phyloP scores from a whole-genome alignment of 2,797 vertebrate genomes.

The Onychomys leucogaster region DNA sequence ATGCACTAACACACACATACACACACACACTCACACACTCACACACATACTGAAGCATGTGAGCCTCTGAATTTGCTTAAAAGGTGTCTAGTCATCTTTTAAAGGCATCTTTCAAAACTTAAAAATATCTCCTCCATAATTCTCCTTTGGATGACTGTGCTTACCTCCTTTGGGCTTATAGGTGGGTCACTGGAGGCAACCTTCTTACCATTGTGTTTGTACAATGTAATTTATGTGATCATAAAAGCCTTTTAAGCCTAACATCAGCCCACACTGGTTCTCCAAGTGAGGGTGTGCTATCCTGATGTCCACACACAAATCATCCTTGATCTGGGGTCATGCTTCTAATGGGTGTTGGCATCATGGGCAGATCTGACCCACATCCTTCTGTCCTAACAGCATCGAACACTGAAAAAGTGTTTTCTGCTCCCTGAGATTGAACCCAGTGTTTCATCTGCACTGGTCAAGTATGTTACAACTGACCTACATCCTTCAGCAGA shows the following conservation, averaged over 20 bases:
- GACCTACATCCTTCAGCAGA: not conserved
- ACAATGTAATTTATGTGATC: conserved; percentile 20
- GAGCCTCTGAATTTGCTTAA: conserved; percentile 7
- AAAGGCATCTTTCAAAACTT: conserved; percentile 46
- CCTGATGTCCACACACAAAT: not conserved
- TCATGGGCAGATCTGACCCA: not conserved
- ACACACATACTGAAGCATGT: not conserved
- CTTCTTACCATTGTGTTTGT: not conserved
- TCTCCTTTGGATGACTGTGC: conserved; percentile 11
- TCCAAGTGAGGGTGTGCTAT: not conserved
- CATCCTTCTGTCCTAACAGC: not conserved
- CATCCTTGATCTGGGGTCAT: not conserved
- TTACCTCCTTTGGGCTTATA: not conserved
- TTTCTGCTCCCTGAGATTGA: too few relatives aligned
- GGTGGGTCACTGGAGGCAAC: not conserved
- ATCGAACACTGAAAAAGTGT: not conserved
- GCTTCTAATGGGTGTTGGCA: not conserved
- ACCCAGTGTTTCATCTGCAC: not conserved
- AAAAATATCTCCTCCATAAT: conserved; percentile 31
- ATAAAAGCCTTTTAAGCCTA: not conserved
- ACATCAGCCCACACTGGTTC: not conserved
- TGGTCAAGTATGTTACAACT: not conserved
- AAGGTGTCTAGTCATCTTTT: not conserved
- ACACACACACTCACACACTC: not conserved
- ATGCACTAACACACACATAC: not conserved